Base-by-base conservation (phyloP, 2,797 vertebrate genomes). In the Thripadectes ignobilis region DNA sequence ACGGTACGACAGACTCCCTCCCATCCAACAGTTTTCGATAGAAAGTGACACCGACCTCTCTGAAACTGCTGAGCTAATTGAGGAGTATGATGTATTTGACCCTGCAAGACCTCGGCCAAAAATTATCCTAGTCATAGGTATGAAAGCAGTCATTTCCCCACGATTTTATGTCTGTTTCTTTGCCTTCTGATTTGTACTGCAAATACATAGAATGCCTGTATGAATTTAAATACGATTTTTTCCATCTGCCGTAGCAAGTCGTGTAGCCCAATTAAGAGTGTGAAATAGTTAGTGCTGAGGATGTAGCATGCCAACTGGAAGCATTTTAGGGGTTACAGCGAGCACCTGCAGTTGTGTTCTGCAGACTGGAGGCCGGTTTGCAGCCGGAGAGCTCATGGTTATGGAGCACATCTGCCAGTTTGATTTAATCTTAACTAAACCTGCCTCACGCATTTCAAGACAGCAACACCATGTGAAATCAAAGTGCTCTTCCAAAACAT, bases 11-110 rank as follows among this genome's bases (percentile, higher is more conserved):
- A 98, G 99, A 26, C 98, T 99, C 43, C 99, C 99, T 72, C 99
- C 99, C 54, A 99, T 99, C 97, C 99, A 99, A 90, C 99, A 99
- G 97, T 99, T 99, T 94, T 99, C 99, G 72, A 99, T 99, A 73
- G 99, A 99, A 97, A 99, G 99, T 30, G 99, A 99, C 97, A 99
- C 99, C 0, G 99, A 99, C 96, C 98, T 99, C 85, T 99, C 99
- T 2, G 99, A 99, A 98, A 99, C 99, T 1, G 99, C 99, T 1
- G 99, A 99, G 97, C 98, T 99, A 73, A 99, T 99, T 80, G 99
- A 99, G 95, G 99, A 99, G 92, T 99, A 99, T 0, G 99, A 99
- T 73, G 99, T 99, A 59, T 99, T 99, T 41, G 99, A 99, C 89
- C 99, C 99, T 3, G 97, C 98, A 62, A 98, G 98, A 95, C 98